Base-by-base conservation (phyloP, 2,888 invertebrate species). In the Mylabris sibirica region DNA sequence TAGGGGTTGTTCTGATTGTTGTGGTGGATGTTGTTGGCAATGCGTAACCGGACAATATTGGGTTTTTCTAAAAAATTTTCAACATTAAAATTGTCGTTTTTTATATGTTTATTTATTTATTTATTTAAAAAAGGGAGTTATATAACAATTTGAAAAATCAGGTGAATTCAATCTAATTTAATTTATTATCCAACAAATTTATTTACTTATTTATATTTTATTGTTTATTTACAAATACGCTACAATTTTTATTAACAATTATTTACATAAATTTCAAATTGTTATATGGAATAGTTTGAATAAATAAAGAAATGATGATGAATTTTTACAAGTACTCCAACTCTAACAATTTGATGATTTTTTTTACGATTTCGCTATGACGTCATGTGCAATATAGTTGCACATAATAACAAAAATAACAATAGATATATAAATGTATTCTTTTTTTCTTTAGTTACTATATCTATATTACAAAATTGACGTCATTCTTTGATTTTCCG, bases 11-110 rank as follows among this genome's bases (percentile, higher is more conserved):
- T n/a, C n/a, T 4, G 5, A n/a, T 17, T 44, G n/a, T 44, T 11
- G 8, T 44, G 6, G 75, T 74, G 5, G 70, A 62, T 38, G 72
- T 61, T 26, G 64, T 75, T 57, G 81, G 80, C 82, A 80, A 82
- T 2, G 79, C 75, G 69, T 81, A 82, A 53, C 77, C 75, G 53
- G 68, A 66, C 24, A 65, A 17, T 35, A 60, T 22, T 20, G 20
- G 24, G 11, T 22, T 60, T 41, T 41, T 30, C 44, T 63, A 38
- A n/a, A 34, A 41, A 14, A 2, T 57, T 62, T 62, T 57, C 59
- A 34, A 67, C 63, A 30, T 2, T n/a, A n/a, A n/a, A n/a, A n/a
- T n/a, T n/a, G n/a, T n/a, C n/a, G n/a, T n/a, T n/a, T n/a, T n/a
- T n/a, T n/a, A n/a, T n/a, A n/a, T n/a, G n/a, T n/a, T n/a, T n/a